These are phyloP conservation scores for Gorilla gorilla DNA, from an alignment of 2,113 vertebrate genomes.

Conservation along the genomic window DNA sequence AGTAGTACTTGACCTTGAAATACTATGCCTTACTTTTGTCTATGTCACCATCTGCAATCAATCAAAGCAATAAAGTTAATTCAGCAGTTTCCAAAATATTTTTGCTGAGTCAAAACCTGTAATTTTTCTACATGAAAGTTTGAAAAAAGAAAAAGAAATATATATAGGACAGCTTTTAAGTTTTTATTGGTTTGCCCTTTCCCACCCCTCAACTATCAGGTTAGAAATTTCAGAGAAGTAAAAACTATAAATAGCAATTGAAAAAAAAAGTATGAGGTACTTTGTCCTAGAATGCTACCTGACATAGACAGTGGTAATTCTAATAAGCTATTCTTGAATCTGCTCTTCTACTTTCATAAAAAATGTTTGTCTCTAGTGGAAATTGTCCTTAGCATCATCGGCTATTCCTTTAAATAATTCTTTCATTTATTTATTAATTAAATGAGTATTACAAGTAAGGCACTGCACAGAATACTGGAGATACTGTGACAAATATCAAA, in stretches of 20 bases:
- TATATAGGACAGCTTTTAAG: background rate
- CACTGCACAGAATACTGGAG: background rate
- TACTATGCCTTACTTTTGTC: background rate
- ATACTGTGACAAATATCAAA: background rate
- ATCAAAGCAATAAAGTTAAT: background rate
- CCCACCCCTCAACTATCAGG: background rate
- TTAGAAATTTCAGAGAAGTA: background rate
- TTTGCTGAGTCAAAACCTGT: background rate
- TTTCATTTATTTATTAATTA: background rate
- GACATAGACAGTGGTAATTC: background rate
- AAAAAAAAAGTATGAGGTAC: background rate
- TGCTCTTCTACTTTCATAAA: background rate
- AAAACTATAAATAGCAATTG: background rate
- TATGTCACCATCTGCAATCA: conserved; percentile 6
- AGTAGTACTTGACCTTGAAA: conserved; percentile 58
- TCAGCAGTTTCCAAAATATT: conserved; percentile 29
- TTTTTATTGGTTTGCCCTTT: background rate
- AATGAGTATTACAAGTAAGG: background rate
- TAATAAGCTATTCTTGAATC: background rate
- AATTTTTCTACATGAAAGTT: background rate
- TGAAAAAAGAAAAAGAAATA: background rate
- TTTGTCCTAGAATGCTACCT: background rate
- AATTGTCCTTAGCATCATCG: background rate
- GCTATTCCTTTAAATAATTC: background rate
- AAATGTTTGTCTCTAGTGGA: background rate